These are phyloP conservation scores for Hedychridium roseum DNA, from an alignment of 2,888 invertebrate species.

Conservation along the genomic window DNA sequence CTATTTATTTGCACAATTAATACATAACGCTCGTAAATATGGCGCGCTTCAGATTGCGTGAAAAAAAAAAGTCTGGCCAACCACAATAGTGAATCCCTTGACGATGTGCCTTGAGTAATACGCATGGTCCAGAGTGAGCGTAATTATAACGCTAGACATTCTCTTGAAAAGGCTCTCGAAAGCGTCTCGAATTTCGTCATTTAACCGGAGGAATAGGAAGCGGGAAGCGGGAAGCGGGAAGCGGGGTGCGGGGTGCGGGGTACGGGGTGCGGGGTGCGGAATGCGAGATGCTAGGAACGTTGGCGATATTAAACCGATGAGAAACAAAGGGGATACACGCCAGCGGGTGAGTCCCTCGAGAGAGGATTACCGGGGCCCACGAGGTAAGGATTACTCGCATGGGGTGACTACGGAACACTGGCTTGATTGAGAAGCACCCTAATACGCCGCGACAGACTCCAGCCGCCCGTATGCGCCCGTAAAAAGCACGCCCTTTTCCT, in stretches of 20 bases:
- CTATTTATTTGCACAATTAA: conserved; percentile 63
- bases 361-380: conserved; percentile 57
- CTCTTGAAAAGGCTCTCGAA: too few relatives aligned
- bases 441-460: conserved; percentile 67
- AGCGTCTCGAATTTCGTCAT: conserved; percentile 39
- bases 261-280: conserved; percentile 32
- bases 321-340: conserved; percentile 50
- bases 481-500: conserved; percentile 48
- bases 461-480: conserved; percentile 63
- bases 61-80: too few relatives aligned
- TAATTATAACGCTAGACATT: too few relatives aligned
- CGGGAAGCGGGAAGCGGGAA: conserved; percentile 35
- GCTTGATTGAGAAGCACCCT: conserved; percentile 68
- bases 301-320: conserved; percentile 47
- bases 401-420: conserved; percentile 55
- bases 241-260: conserved; percentile 38
- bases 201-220: conserved; percentile 33
- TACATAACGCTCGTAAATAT: conserved; percentile 63
- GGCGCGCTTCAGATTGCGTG: too few relatives aligned
- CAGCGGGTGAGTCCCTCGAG: conserved; percentile 46
- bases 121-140: too few relatives aligned
- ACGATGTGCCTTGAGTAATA: too few relatives aligned
- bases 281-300: conserved; percentile 26
- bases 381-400: conserved; percentile 57
- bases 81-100: too few relatives aligned